phyloP scores from a whole-genome alignment of 2,797 vertebrate genomes.

The Aplochiton taeniatus region DNA sequence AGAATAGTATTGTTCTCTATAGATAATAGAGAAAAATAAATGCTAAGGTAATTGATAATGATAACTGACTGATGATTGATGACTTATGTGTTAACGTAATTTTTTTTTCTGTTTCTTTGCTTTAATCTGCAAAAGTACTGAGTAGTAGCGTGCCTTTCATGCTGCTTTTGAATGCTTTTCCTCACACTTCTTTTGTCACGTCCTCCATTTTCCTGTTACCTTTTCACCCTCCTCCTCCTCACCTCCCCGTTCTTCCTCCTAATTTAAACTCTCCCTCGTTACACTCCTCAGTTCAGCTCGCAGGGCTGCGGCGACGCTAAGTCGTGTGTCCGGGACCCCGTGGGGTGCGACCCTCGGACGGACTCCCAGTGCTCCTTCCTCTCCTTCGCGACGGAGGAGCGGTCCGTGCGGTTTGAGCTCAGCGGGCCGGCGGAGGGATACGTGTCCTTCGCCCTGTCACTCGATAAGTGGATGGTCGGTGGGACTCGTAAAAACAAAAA shows the following conservation, averaged over 20 bases:
- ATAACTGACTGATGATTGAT: no score
- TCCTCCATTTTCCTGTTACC: neutral
- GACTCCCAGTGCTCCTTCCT: constrained; percentile 78
- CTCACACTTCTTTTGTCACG: neutral
- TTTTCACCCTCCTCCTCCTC: neutral
- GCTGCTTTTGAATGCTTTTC: neutral
- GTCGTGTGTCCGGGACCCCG: constrained; percentile 83
- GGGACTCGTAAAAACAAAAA: neutral
- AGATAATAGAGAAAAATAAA: no score
- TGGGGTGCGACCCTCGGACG: constrained; percentile 75
- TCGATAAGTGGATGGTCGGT: constrained; percentile 89
- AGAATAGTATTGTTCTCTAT: no score
- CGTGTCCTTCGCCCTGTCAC: constrained; percentile 82
- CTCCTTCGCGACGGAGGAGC: constrained; percentile 70
- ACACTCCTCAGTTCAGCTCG: constrained; percentile 74
- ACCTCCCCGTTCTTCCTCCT: no score
- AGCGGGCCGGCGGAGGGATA: constrained; percentile 84
- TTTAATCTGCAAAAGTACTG: no score
- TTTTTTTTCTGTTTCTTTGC: no score
- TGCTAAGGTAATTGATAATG: no score
- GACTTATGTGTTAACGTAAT: no score
- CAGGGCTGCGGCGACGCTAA: constrained; percentile 79
- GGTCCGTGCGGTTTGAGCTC: constrained; percentile 79
- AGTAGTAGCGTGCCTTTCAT: neutral
- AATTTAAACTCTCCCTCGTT: neutral